phyloP scores from a whole-genome alignment of 2,888 invertebrate species.

The Scaptodrosophila latifasciaeformis region DNA sequence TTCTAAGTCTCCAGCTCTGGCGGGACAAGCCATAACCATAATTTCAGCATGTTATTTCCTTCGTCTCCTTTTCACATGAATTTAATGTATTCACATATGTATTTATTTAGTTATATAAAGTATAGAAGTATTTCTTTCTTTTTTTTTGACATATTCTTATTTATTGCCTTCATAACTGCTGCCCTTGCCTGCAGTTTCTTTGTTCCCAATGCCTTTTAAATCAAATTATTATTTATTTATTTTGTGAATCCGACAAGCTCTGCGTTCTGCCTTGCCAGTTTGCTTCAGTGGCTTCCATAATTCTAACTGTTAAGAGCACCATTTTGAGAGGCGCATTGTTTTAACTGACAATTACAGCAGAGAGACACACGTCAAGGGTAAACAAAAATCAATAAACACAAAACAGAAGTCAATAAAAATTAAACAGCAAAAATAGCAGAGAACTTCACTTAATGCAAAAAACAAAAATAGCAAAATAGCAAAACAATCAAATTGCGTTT shows the following conservation, averaged over 20 bases:
- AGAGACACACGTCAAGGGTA: not conserved
- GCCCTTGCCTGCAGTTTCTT: conserved; percentile 34
- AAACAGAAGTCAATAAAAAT: too few species aligned
- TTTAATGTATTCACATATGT: conserved; percentile 23
- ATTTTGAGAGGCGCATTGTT: conserved; percentile 2
- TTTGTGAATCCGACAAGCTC: not conserved
- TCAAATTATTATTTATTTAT: conserved; percentile 32
- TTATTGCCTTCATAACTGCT: conserved; percentile 16
- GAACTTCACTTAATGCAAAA: too few species aligned
- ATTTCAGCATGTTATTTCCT: too few species aligned
- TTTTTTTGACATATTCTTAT: not conserved
- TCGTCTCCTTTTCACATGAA: too few species aligned
- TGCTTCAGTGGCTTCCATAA: conserved; percentile 19
- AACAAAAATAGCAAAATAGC: conserved; percentile 11
- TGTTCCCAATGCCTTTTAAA: conserved; percentile 48
- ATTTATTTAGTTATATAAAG: conserved; percentile 17
- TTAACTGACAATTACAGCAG: too few species aligned
- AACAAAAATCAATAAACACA: too few species aligned
- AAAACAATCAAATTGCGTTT: conserved; percentile 42
- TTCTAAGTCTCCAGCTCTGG: too few species aligned
- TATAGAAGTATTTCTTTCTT: not conserved
- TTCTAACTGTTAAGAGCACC: conserved; percentile 25
- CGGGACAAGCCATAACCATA: too few species aligned
- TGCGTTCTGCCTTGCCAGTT: not conserved
- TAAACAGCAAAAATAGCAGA: too few species aligned